Evolutionary conservation across 2,797 vertebrate species (phyloP).

Genomic region (Leuciscus waleckii): DNA sequence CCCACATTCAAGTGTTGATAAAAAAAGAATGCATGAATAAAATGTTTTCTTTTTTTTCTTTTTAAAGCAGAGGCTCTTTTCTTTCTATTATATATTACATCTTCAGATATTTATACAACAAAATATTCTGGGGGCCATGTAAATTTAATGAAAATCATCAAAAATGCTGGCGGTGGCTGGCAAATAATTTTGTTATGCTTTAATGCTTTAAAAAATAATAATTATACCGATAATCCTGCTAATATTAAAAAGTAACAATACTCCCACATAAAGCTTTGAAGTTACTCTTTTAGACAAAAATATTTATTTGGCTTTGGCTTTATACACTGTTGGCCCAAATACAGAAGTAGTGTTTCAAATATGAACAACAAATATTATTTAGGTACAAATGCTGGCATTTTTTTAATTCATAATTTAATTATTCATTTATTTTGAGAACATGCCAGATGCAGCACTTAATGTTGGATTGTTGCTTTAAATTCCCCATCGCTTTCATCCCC

Average conservation of each 20-base stretch:
- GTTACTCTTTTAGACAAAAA: not conserved
- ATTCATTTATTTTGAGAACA: constrained; percentile 26
- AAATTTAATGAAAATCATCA: not conserved
- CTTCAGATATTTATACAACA: not conserved
- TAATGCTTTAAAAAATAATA: too few relatives aligned
- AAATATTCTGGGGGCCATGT: not conserved
- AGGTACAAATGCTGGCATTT: constrained; percentile 23
- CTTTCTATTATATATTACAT: not conserved
- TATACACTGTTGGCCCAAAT: constrained; percentile 2
- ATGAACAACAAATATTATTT: constrained; percentile 12
- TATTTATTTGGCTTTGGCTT: not conserved
- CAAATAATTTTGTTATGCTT: not conserved
- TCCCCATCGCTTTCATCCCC: constrained; percentile 22
- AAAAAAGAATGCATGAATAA: not conserved
- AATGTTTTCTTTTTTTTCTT: not conserved
- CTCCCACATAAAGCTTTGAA: not conserved
- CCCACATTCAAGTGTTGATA: not conserved
- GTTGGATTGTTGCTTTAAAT: constrained; percentile 48
- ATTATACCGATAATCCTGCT: not conserved
- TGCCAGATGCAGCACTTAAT: constrained; percentile 33
- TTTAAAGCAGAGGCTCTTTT: not conserved
- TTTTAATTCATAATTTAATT: constrained; percentile 33
- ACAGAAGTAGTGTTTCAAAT: not conserved
- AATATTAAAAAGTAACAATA: not conserved
- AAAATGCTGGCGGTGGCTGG: not conserved